These are phyloP conservation scores for Erpobdella octoculata DNA, from an alignment of 2,888 invertebrate species.

Conservation along the genomic window DNA sequence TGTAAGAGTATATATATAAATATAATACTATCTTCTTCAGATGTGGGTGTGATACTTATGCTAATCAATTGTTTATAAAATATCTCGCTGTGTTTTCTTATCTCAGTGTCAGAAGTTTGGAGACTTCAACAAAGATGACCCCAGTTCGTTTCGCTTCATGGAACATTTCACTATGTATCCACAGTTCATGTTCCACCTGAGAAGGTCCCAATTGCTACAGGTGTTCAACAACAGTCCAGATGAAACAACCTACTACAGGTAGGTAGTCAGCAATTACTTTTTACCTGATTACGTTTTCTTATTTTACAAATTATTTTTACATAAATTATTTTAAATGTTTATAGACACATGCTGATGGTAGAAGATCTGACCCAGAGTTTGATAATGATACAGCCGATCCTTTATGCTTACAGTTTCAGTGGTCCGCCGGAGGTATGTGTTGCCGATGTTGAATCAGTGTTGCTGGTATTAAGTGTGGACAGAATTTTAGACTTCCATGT, in stretches of 20 bases:
- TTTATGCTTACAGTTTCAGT: constrained; percentile 95
- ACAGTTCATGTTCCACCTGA: constrained; percentile 98
- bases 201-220: constrained; percentile 95
- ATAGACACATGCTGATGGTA: constrained; percentile 86
- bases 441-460: no score
- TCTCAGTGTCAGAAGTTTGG: constrained; percentile 96
- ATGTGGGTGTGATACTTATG: no score
- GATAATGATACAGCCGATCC: constrained; percentile 98
- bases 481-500: no score
- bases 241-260: constrained; percentile 96
- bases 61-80: no score
- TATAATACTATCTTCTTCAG: no score
- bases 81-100: no score
- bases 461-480: no score
- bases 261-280: constrained; percentile 31
- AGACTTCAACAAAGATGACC: constrained; percentile 93
- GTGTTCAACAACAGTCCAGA: constrained; percentile 99
- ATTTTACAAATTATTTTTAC: not conserved
- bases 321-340: no score
- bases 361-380: constrained; percentile 93
- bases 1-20: no score
- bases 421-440: constrained; percentile 75
- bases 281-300: not conserved
- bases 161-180: constrained; percentile 97
- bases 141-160: constrained; percentile 84